Percentiles rank a stretch among this genome's conserved stretches.
Conservation (phyloP, 1,140 invertebrate species). For the Himalopsyche phryganea region DNA sequence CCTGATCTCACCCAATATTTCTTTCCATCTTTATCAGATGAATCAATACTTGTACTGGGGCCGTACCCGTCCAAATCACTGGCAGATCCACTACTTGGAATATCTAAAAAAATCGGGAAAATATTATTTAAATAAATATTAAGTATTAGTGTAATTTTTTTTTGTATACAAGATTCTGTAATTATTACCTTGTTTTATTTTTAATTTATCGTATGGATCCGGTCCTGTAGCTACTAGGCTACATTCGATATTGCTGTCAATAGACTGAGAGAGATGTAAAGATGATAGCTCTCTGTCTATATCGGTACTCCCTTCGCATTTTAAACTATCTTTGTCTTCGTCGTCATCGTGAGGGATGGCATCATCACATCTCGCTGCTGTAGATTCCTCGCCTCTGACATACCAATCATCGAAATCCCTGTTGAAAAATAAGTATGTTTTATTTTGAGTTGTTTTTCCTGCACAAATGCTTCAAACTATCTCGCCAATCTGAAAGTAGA, state of each 20-base stretch:
- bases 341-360: conserved; percentile 29
- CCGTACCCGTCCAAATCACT: conserved; percentile 58
- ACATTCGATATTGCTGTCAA: conserved; percentile 42
- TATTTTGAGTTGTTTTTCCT: too few relatives aligned
- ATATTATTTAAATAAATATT: too few relatives aligned
- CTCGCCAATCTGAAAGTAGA: too few relatives aligned
- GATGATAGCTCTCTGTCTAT: conserved; percentile 43
- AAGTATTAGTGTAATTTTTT: too few relatives aligned
- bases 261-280: conserved; percentile 47
- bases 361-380: conserved; percentile 23
- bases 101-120: conserved; percentile 26
- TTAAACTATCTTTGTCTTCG: conserved; percentile 31
- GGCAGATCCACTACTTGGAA: conserved; percentile 52
- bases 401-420: conserved; percentile 4
- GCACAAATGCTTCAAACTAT: too few relatives aligned
- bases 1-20: conserved; percentile 55
- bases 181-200: conserved; percentile 48
- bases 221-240: conserved; percentile 44
- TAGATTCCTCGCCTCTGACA: conserved; percentile 39
- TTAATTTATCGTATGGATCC: conserved; percentile 55
- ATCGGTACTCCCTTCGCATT: conserved; percentile 35
- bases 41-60: conserved; percentile 57
- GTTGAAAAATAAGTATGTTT: background rate
- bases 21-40: conserved; percentile 54
- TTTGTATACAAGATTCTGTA: too few relatives aligned